Evolutionary conservation across 2,888 invertebrate species (phyloP).

Genomic region (Dorcus parallelipipedus): DNA sequence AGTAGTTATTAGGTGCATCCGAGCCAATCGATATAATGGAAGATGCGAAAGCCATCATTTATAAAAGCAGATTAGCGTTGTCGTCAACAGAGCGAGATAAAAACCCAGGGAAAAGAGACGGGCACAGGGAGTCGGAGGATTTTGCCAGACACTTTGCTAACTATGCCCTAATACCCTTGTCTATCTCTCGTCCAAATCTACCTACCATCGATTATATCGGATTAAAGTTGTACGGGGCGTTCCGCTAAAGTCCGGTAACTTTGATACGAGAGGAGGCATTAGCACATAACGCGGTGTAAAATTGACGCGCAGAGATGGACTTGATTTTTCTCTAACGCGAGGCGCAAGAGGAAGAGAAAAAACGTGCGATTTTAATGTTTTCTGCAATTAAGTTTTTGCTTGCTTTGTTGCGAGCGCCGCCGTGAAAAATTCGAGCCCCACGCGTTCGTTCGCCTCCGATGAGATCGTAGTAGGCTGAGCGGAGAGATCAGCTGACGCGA

Average conservation of each 20-base stretch:
- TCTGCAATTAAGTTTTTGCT: no score
- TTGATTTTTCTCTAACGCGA: no score
- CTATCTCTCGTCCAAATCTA: conserved; percentile 38
- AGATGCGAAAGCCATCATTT: conserved; percentile 11
- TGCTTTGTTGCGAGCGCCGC: no score
- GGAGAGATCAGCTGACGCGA: not conserved
- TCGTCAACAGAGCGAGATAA: conserved; percentile 6
- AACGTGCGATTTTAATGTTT: no score
- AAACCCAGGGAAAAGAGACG: conserved; percentile 6
- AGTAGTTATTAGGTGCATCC: not conserved
- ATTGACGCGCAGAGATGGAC: no score
- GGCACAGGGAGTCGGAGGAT: conserved; percentile 4
- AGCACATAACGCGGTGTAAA: no score
- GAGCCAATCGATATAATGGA: not conserved
- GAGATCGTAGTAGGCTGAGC: no score
- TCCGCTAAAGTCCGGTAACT: no score
- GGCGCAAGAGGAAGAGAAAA: no score
- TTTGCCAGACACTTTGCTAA: conserved; percentile 40
- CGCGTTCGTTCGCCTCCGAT: no score
- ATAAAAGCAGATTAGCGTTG: conserved; percentile 13
- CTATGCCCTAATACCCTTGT: conserved; percentile 44
- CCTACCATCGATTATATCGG: conserved; percentile 42
- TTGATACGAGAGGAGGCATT: no score
- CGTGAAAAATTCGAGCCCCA: no score
- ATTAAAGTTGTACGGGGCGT: conserved; percentile 25